phyloP scores from a whole-genome alignment of 2,888 invertebrate species.

The Drosophila robusta region DNA sequence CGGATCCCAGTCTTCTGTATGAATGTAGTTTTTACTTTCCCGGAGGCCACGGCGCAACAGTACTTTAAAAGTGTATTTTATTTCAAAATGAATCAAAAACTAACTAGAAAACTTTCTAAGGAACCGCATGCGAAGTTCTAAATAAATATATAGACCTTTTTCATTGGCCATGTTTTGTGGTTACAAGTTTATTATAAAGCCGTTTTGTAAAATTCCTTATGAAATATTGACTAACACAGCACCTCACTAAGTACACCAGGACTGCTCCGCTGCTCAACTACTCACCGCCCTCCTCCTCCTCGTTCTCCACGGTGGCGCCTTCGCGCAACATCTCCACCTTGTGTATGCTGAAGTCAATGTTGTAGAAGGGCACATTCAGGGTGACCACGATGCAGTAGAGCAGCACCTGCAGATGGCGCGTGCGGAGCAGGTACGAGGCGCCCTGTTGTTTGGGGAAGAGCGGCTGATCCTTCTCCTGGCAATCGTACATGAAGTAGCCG shows the following conservation, averaged over 20 bases:
- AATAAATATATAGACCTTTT: not conserved
- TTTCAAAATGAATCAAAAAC: too few species aligned
- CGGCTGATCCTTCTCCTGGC: constrained; percentile 87
- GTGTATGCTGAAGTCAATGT: constrained; percentile 86
- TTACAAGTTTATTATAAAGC: constrained; percentile 33
- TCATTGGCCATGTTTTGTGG: not conserved
- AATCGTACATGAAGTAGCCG: constrained; percentile 90
- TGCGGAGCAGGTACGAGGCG: constrained; percentile 87
- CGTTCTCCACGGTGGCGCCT: constrained; percentile 61
- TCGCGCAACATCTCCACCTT: constrained; percentile 78
- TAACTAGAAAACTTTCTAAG: not conserved
- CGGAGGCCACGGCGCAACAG: too few species aligned
- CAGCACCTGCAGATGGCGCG: constrained; percentile 87
- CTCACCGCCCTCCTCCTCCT: constrained; percentile 61
- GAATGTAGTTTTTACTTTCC: too few species aligned
- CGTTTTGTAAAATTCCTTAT: constrained; percentile 20
- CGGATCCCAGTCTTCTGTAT: too few species aligned
- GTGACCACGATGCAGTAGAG: constrained; percentile 88
- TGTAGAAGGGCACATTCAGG: constrained; percentile 86
- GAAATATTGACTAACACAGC: constrained; percentile 21
- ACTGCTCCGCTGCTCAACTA: constrained; percentile 3
- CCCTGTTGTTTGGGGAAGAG: constrained; percentile 87
- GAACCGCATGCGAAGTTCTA: not conserved
- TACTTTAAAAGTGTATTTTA: too few species aligned
- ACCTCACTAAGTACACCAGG: constrained; percentile 1